These are phyloP conservation scores for Ivindomyrus marchei DNA, from an alignment of 2,113 vertebrate species.

Conservation along the genomic window DNA sequence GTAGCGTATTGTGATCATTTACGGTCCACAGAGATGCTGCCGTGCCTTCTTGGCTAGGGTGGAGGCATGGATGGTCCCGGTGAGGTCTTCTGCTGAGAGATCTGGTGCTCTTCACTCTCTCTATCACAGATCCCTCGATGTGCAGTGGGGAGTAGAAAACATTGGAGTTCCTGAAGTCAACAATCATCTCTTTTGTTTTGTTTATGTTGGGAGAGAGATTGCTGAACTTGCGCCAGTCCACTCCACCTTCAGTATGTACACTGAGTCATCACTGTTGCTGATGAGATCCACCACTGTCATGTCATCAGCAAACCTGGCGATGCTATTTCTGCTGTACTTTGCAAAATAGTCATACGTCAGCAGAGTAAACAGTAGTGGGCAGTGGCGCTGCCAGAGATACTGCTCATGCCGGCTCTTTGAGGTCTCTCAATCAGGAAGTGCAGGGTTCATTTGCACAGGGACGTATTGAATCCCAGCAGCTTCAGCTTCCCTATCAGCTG, in stretches of 20 bases:
- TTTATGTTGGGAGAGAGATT: background rate
- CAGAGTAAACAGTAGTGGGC: background rate
- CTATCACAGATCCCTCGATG: too few relatives aligned
- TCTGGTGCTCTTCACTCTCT: too few relatives aligned
- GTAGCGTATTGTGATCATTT: too few relatives aligned
- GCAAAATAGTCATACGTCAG: background rate
- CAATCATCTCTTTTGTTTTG: background rate
- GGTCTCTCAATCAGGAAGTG: background rate
- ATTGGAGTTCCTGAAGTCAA: background rate
- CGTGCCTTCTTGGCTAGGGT: too few relatives aligned
- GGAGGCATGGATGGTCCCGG: too few relatives aligned
- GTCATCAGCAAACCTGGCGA: background rate
- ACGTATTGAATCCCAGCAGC: background rate
- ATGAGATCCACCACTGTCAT: background rate
- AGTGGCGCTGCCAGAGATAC: background rate
- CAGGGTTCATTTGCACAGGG: background rate
- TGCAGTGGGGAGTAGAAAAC: background rate
- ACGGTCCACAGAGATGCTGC: too few relatives aligned
- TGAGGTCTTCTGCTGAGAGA: too few relatives aligned
- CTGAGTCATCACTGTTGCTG: background rate
- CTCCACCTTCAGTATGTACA: background rate
- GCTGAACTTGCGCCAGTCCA: background rate
- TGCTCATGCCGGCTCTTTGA: background rate
- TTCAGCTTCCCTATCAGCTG: background rate
- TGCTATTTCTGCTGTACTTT: background rate